phyloP scores from a whole-genome alignment of 2,888 invertebrate species.

The Drosophila niveifrons region DNA sequence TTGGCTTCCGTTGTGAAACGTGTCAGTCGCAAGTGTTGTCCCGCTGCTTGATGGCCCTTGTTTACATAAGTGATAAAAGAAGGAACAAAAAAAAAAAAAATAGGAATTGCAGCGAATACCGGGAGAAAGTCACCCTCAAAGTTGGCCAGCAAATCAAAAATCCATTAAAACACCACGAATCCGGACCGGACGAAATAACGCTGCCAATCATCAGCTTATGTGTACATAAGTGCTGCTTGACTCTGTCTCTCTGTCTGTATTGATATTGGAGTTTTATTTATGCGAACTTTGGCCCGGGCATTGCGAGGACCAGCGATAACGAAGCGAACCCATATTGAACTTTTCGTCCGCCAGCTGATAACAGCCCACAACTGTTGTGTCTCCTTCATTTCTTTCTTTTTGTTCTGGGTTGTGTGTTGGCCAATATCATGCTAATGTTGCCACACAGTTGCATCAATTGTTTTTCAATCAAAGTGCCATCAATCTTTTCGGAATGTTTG shows the following conservation, averaged over 20 bases:
- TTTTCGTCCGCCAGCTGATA: constrained; percentile 69
- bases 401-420: constrained; percentile 15
- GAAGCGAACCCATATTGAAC: constrained; percentile 58
- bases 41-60: constrained; percentile 69
- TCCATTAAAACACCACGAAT: constrained; percentile 79
- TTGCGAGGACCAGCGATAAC: constrained; percentile 1
- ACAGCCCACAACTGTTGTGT: constrained; percentile 57
- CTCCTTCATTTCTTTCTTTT: constrained; percentile 19
- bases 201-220: constrained; percentile 73
- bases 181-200: constrained; percentile 50
- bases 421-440: constrained; percentile 81
- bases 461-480: constrained; percentile 84
- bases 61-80: constrained; percentile 83
- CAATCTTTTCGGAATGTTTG: constrained; percentile 82
- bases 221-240: constrained; percentile 34
- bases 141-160: constrained; percentile 79
- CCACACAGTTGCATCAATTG: constrained; percentile 83
- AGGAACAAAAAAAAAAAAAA: too few relatives aligned
- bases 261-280: constrained; percentile 73
- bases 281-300: constrained; percentile 65
- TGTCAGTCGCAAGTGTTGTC: constrained; percentile 74
- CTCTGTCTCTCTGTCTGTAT: constrained; percentile 35
- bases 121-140: constrained; percentile 35
- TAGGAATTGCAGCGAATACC: constrained; percentile 49
- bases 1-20: constrained; percentile 12